Evolutionary conservation across 1,140 invertebrate genomes (phyloP).

Genomic region (Capitella teleta): DNA sequence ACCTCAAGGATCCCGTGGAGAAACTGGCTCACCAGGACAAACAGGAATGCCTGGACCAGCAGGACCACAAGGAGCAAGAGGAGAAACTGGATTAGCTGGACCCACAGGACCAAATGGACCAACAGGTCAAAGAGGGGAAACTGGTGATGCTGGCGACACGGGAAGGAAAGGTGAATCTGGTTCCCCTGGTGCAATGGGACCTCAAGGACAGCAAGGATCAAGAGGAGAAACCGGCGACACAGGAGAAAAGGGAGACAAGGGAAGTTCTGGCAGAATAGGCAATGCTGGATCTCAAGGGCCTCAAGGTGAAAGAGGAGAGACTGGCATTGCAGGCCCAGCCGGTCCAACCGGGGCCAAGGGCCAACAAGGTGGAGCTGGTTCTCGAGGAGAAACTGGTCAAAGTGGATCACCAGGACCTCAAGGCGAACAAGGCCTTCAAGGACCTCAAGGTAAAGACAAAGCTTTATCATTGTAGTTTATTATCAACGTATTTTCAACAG

Average conservation of each 20-base stretch:
- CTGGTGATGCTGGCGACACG: slow-evolving; percentile 15
- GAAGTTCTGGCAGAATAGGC: neutral
- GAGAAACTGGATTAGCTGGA: neutral
- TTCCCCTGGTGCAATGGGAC: slow-evolving; percentile 57
- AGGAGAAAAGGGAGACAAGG: neutral
- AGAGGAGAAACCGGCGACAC: slow-evolving; percentile 41
- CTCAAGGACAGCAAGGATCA: neutral
- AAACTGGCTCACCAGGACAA: slow-evolving; percentile 43
- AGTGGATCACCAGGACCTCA: slow-evolving; percentile 3
- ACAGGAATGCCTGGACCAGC: slow-evolving; percentile 64
- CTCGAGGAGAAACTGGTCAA: too few species aligned
- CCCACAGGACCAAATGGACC: neutral
- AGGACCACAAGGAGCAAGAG: neutral
- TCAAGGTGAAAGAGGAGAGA: neutral
- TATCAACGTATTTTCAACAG: too few species aligned
- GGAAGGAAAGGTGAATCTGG: slow-evolving; percentile 43
- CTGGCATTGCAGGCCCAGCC: neutral
- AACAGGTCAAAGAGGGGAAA: slow-evolving; percentile 14
- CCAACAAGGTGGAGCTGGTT: too few species aligned
- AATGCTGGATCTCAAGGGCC: neutral
- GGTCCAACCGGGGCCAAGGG: too few species aligned
- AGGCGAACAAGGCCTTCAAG: neutral
- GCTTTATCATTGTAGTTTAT: too few species aligned
- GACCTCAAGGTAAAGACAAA: too few species aligned
- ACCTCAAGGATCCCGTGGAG: neutral